A percentile compares a stretch with the other conserved stretches of the same genome.
Conservation (phyloP, 2,797 vertebrate genomes). For the Sternotherus odoratus region DNA sequence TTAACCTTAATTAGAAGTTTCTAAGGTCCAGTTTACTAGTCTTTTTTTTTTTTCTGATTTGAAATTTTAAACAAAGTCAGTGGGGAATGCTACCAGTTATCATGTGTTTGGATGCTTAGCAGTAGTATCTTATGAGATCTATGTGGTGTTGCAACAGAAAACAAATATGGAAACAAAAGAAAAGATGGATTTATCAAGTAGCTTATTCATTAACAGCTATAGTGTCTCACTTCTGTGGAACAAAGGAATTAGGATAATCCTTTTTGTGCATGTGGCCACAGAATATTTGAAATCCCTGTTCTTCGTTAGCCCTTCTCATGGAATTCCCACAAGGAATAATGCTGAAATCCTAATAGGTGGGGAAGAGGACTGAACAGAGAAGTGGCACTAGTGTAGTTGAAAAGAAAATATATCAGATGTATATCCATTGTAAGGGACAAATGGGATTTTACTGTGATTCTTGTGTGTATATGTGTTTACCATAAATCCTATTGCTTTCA, state of each 20-base stretch:
- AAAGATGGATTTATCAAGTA: slow-evolving; percentile 33
- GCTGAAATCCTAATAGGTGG: slow-evolving; percentile 3
- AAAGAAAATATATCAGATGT: slow-evolving; percentile 47
- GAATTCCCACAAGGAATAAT: slow-evolving; percentile 51
- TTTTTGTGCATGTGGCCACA: not conserved
- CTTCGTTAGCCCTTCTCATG: slow-evolving; percentile 37
- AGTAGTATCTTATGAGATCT: not conserved
- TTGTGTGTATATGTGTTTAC: slow-evolving; percentile 19
- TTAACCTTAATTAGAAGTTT: slow-evolving; percentile 51
- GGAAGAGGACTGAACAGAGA: not conserved
- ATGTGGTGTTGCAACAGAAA: not conserved
- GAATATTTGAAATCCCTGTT: slow-evolving; percentile 53
- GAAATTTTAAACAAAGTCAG: slow-evolving; percentile 15
- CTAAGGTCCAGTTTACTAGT: slow-evolving; percentile 8
- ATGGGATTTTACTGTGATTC: slow-evolving; percentile 23
- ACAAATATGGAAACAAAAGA: slow-evolving; percentile 31
- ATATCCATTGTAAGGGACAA: not conserved
- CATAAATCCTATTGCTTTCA: not conserved
- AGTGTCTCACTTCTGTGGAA: slow-evolving; percentile 49
- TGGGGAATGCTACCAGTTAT: not conserved
- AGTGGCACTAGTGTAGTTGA: slow-evolving; percentile 39
- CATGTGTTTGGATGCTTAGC: not conserved
- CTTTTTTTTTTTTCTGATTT: not conserved
- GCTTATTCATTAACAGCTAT: slow-evolving; percentile 62
- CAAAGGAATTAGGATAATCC: slow-evolving; percentile 57